Evolutionary conservation across 2,888 invertebrate genomes (phyloP).

Genomic region (Parnassius orleans): DNA sequence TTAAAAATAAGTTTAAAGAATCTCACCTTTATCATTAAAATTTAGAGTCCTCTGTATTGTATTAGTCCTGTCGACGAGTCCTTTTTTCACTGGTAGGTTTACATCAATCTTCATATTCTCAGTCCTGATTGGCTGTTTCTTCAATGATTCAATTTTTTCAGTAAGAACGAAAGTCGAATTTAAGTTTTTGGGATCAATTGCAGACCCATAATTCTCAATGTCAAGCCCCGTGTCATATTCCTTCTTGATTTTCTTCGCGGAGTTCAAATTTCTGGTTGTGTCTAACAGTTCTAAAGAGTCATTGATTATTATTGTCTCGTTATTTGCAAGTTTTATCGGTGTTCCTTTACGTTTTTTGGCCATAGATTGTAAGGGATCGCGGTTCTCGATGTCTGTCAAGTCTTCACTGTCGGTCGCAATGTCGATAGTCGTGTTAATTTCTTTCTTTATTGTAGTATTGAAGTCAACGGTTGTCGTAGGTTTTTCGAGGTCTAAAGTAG

Average conservation of each 20-base stretch:
- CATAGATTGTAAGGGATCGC: constrained; percentile 41
- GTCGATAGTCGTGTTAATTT: constrained; percentile 45
- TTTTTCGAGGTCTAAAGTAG: constrained; percentile 54
- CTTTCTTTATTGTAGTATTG: constrained; percentile 34
- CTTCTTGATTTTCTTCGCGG: constrained; percentile 62
- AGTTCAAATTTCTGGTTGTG: constrained; percentile 51
- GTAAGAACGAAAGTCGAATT: constrained; percentile 73
- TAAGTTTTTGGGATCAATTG: constrained; percentile 59
- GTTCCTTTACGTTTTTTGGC: constrained; percentile 66
- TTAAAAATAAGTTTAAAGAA: constrained; percentile 1
- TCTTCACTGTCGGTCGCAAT: constrained; percentile 64
- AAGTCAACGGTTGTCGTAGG: constrained; percentile 44
- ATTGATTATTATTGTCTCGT: constrained; percentile 69
- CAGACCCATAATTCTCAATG: constrained; percentile 48
- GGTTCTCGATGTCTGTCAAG: constrained; percentile 58
- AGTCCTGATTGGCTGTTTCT: constrained; percentile 45
- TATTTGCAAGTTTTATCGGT: constrained; percentile 60
- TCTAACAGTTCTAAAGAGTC: constrained; percentile 67
- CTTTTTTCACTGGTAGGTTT: constrained; percentile 46
- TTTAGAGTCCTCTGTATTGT: constrained; percentile 50
- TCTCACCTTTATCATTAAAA: constrained; percentile 60
- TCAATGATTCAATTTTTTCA: constrained; percentile 52
- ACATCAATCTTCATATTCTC: constrained; percentile 35
- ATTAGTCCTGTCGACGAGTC: constrained; percentile 63
- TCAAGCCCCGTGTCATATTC: constrained; percentile 45